Evolutionary conservation across 2,113 vertebrate genomes (phyloP), one percentile per base, ranked within the genome.

Genomic region (Mormyrus iriodes): DNA sequence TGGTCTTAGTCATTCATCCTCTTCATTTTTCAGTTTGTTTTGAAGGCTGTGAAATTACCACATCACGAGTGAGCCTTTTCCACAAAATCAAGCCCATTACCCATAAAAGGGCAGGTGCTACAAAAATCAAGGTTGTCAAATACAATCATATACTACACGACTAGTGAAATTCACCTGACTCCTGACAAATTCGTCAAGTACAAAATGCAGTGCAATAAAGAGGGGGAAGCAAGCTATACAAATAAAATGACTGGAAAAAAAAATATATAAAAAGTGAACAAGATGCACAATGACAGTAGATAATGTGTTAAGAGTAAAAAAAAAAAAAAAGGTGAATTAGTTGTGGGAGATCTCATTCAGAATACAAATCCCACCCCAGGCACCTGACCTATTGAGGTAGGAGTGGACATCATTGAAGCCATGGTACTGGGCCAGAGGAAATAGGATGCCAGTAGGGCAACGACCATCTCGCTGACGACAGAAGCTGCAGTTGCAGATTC

Each of bases 401-500:
- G 96, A 95, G 92, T 96, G 96, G 69, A 96, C 96, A 3, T 96
- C 94, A 24, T 93, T 94, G 91, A 95, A 96, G 52, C 96, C 96
- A 6, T 95, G 94, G 91, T 95, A 94, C 82, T 95, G 94, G 17
- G 96, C 96, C 90, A 96, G 89, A 0, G 95, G 96, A 51, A 95
- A 94, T 49, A 96, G 92, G 51, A 96, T 96, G 49, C 96, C 96
- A 0, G 96, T 96, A 1, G 96, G 95, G 86, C 94, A 95, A 51
- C 94, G 94, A 2, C 96, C 96, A 0, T 96, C 95, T 3, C 95
- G 93, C 89, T 93, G 93, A 0, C 96, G 95, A 88, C 96, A 96
- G 91, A 96, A 95, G 90, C 96, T 96, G 90, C 96, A 96, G 93
- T 96, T 96, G 89, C 96, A 96, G 89, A 96, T 96, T 0, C 93